A percentile compares a stretch with the other conserved stretches of the same genome.
These are phyloP conservation scores for Battus philenor DNA, from an alignment of 1,140 invertebrate genomes.

Conservation along the genomic window DNA sequence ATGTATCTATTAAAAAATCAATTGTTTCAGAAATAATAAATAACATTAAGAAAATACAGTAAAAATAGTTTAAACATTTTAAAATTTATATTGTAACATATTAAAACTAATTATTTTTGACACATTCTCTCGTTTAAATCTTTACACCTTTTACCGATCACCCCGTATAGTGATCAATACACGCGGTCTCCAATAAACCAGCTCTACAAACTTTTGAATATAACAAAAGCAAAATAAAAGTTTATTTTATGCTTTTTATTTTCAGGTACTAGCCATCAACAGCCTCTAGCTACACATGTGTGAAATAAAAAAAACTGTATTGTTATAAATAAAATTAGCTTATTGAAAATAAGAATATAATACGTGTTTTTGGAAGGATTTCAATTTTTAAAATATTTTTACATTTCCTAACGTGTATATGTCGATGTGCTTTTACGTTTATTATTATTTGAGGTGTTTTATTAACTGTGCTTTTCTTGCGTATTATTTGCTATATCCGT, in stretches of 20 bases:
- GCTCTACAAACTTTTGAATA: no score
- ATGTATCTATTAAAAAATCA: no score
- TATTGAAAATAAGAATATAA: not conserved
- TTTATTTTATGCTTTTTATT: conserved; percentile 19
- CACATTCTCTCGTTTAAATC: not conserved
- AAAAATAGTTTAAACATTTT: no score
- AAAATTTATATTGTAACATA: not conserved
- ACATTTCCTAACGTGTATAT: conserved; percentile 1
- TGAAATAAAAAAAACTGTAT: conserved; percentile 24
- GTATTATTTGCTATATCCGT: not conserved
- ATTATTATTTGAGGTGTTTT: no score
- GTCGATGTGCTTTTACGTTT: no score
- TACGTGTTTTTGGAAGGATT: not conserved
- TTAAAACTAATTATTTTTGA: not conserved
- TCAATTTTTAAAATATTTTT: conserved; percentile 7
- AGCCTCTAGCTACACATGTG: conserved; percentile 60
- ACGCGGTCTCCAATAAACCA: no score
- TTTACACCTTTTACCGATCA: not conserved
- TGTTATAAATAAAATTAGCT: conserved; percentile 1
- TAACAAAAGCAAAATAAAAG: not conserved
- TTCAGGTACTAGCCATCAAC: conserved; percentile 54
- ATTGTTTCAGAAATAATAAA: no score
- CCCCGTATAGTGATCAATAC: no score
- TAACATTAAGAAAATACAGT: no score
- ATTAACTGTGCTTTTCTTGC: not conserved